Evolutionary conservation across 2,888 invertebrate genomes (phyloP).

Genomic region (Seira musarum): DNA sequence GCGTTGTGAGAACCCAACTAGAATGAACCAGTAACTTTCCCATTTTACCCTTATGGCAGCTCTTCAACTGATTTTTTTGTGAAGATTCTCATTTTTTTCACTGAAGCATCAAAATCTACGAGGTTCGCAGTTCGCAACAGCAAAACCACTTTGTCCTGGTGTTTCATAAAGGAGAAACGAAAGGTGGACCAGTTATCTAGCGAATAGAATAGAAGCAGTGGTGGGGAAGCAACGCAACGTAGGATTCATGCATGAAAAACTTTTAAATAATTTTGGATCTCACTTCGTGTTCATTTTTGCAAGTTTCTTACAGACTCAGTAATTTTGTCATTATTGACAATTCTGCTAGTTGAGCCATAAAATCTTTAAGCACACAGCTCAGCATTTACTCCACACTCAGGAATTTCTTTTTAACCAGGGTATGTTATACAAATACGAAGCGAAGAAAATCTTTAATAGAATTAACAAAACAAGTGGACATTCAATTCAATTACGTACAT

Average conservation of each 20-base stretch:
- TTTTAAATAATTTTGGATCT: constrained; percentile 6
- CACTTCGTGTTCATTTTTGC: not conserved
- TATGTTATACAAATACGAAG: not conserved
- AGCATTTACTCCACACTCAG: not conserved
- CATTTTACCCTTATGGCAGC: not conserved
- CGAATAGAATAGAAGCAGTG: not conserved
- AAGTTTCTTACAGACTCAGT: constrained; percentile 10
- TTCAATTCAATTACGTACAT: not conserved
- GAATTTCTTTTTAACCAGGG: not conserved
- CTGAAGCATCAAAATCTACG: constrained; percentile 1
- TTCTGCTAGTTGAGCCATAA: not conserved
- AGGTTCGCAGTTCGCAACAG: not conserved
- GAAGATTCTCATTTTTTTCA: not conserved
- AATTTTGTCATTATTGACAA: constrained; percentile 6
- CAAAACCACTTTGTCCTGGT: not conserved
- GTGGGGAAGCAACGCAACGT: not conserved
- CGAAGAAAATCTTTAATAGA: not conserved
- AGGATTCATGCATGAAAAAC: constrained; percentile 15
- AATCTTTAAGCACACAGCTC: not conserved
- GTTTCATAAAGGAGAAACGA: not conserved
- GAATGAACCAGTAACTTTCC: not conserved
- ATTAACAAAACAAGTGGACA: not conserved
- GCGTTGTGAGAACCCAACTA: not conserved
- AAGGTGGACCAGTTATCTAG: not conserved
- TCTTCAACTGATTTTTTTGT: not conserved